Base-by-base conservation (phyloP, 2,113 vertebrate genomes). In the Coregonus clupeaformis region DNA sequence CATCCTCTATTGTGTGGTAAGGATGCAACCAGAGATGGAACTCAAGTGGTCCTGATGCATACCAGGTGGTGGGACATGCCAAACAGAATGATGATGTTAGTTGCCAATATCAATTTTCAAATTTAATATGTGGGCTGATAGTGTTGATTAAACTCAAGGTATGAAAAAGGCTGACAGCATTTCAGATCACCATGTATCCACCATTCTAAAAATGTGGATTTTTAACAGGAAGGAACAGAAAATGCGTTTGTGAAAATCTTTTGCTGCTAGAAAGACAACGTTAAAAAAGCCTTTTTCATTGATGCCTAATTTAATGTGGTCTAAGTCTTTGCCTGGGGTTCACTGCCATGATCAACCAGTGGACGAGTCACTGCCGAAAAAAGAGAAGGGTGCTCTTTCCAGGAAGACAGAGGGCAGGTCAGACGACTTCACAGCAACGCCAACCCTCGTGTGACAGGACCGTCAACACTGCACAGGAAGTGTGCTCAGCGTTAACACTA, bases 381-480 rank as follows among this genome's bases (percentile, higher is more conserved):
- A 69, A 11, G 36, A 9, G 32, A 32, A n/a, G n/a, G n/a, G n/a
- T n/a, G 68, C 16, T 73, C 36, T 62, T 77, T 85, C 78, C 72
- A 78, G 27, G 75, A 69, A 84, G 83, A 72, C 27, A 30, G 71
- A 80, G 67, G 67, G 72, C 67, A 86, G 74, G 89, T 91, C 92
- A 91, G 86, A 87, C 90, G 87, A 92, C 84, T 90, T 89, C 63
- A 42, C 84, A 79, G 82, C 89, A 90, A 85, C 27, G 5, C 70
- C 77, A 79, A 79, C 82, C 76, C 76, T 66, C 24, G 82, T 72
- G 83, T 84, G 30, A 86, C 67, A 81, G 87, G 79, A 74, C 59
- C 80, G 81, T 85, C 85, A 89, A 80, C 80, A 77, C 82, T 78
- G 83, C 89, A 91, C 89, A 92, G 92, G 91, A 94, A 92, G 88